Evolutionary conservation across 2,797 vertebrate species (phyloP), one percentile per base, ranked within the genome.

Genomic region (Crocidura indochinensis): DNA sequence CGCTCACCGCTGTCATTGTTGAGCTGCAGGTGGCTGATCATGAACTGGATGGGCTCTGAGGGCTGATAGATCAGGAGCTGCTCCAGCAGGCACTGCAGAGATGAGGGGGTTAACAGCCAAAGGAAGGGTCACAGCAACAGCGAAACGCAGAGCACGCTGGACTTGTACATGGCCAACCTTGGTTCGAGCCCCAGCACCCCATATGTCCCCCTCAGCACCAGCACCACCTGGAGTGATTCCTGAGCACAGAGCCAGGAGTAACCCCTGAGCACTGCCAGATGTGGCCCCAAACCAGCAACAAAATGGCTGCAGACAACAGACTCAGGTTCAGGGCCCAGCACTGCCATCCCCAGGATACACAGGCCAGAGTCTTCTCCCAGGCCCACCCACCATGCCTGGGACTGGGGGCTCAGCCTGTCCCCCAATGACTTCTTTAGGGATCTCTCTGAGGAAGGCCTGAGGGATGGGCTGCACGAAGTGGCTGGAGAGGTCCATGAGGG

Each of bases 61-160:
- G 99, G 99, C 93, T 97, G 98, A 87, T 99, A 97, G 68, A 99
- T 97, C 77, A 99, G 92, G 77, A 99, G 97, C 53, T 97, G 97
- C 91, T 98, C 96, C 95, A 98, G 95, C 97, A 98, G 97, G 84
- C 76, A 97, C 98, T 98, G 95, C 51, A 20, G 56, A 15, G 51
- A 15, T 51, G 51, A 15, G 51, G 51, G 14, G 51, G 14, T 10
- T 10, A 15, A 51, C 10, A 95, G 96, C 94, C 94, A 96, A 44
- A 69, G 92, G 91, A 88, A 86, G 93, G 87, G 84, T 44, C 53
- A 64, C 49, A 8, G 10, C 62, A 20, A 7, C 12, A 7, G 60
- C 11, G 64, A 24, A 27, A 24, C 4, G 64, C 26, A 24, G 60
- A 7, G 20, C 1, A 78, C 72, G 44, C 38, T 38, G 38, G 38